Evolutionary conservation across 2,113 vertebrate species (phyloP).

Genomic region (Oncorhynchus nerka): DNA sequence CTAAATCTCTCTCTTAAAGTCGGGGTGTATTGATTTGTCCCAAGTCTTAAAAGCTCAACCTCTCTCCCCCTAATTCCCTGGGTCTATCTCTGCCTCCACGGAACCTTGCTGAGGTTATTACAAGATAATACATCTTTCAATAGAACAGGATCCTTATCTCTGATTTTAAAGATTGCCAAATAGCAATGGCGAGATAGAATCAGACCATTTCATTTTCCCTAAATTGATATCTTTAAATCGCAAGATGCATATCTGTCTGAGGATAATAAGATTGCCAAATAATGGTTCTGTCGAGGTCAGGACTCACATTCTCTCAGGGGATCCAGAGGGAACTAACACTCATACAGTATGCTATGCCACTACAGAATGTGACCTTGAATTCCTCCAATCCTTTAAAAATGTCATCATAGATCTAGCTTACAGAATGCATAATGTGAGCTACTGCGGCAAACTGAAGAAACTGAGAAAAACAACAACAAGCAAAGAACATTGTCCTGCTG

Average conservation of each 20-base stretch:
- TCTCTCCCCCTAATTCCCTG: slow-evolving; percentile 39
- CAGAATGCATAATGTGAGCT: too few relatives aligned
- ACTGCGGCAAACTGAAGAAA: not conserved
- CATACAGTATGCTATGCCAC: slow-evolving; percentile 3
- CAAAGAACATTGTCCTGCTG: not conserved
- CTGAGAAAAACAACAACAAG: not conserved
- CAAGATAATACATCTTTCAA: slow-evolving; percentile 30
- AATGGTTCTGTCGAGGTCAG: slow-evolving; percentile 14
- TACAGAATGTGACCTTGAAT: slow-evolving; percentile 6
- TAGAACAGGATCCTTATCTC: slow-evolving; percentile 52
- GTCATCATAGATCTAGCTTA: too few relatives aligned
- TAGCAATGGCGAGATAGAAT: slow-evolving; percentile 23
- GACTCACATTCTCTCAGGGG: slow-evolving; percentile 1
- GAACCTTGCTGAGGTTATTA: slow-evolving; percentile 20
- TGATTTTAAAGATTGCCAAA: slow-evolving; percentile 47
- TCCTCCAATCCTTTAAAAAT: slow-evolving; percentile 1
- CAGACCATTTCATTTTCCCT: slow-evolving; percentile 18
- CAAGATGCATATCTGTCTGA: slow-evolving; percentile 27
- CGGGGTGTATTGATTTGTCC: slow-evolving; percentile 53
- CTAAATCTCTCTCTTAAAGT: slow-evolving; percentile 46
- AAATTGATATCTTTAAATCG: slow-evolving; percentile 21
- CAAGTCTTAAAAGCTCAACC: slow-evolving; percentile 46
- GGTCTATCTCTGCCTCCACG: slow-evolving; percentile 16
- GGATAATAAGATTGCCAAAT: slow-evolving; percentile 9
- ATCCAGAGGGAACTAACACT: not conserved